These are phyloP conservation scores for Entomobrya proxima DNA, from an alignment of 2,888 invertebrate genomes.

Conservation along the genomic window DNA sequence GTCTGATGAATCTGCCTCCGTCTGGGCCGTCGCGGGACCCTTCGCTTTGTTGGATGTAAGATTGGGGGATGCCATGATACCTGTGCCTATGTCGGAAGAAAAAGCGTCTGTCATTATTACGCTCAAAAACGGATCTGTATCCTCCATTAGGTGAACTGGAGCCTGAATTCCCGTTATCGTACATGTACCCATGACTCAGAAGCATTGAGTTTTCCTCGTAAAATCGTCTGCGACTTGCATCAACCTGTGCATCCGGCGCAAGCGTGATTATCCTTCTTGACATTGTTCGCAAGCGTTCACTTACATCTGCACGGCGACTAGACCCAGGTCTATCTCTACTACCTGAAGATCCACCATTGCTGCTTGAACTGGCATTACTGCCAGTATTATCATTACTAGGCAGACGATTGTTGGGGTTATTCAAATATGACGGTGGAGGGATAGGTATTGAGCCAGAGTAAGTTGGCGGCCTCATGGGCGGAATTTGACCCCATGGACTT, in stretches of 20 bases:
- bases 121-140: constrained; percentile 3
- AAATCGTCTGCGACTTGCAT: constrained; percentile 22
- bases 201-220: constrained; percentile 51
- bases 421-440: background rate
- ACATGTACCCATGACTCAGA: constrained; percentile 48
- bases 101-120: constrained; percentile 13
- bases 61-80: background rate
- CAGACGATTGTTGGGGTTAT: background rate
- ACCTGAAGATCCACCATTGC: background rate
- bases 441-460: no score
- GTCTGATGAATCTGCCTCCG: constrained; percentile 67
- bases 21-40: constrained; percentile 45
- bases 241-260: constrained; percentile 55
- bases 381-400: background rate
- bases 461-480: background rate
- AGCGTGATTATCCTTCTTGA: constrained; percentile 68
- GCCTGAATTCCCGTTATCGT: background rate
- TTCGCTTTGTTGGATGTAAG: background rate
- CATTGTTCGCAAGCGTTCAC: constrained; percentile 48
- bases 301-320: constrained; percentile 29
- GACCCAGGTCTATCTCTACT: constrained; percentile 16
- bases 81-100: constrained; percentile 37
- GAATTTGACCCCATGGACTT: constrained; percentile 46
- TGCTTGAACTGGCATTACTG: background rate
- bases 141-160: constrained; percentile 1